Conservation (phyloP, 2,888 invertebrate species). For the Drosophila percnosoma region DNA sequence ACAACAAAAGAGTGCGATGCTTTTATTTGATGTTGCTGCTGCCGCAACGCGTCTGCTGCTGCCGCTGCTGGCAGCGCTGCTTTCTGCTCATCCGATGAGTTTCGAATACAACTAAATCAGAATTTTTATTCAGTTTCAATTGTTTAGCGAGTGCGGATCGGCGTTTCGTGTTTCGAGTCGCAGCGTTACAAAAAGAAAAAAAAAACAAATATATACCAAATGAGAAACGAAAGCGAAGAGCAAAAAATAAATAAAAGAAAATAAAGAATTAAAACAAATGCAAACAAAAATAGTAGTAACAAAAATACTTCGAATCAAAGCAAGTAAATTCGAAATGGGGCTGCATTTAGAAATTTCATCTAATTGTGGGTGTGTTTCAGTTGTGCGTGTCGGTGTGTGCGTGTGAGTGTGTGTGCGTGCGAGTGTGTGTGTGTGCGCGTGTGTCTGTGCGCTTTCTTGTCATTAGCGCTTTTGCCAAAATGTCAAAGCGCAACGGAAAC, state of each 20-base stretch:
- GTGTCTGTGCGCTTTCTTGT: conserved; percentile 51
- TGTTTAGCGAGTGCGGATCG: conserved; percentile 84
- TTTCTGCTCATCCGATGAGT: conserved; percentile 77
- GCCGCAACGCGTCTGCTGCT: conserved; percentile 20
- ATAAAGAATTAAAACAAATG: conserved; percentile 32
- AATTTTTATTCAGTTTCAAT: conserved; percentile 84
- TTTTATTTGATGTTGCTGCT: conserved; percentile 40
- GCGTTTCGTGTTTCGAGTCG: conserved; percentile 61
- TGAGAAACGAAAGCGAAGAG: conserved; percentile 49
- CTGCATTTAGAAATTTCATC: conserved; percentile 30
- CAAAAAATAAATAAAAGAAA: conserved; percentile 22
- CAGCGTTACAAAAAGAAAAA: conserved; percentile 48
- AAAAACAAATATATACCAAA: conserved; percentile 26
- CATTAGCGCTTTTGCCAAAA: conserved; percentile 64
- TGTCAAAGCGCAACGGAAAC: conserved; percentile 72
- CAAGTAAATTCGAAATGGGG: conserved; percentile 42
- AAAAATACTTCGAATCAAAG: conserved; percentile 22
- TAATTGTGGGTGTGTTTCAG: conserved; percentile 11
- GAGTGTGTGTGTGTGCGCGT: conserved; percentile 5
- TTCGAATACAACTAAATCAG: conserved; percentile 82
- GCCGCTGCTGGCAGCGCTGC: conserved; percentile 55
- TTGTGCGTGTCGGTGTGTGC: conserved; percentile 17
- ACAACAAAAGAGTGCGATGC: conserved; percentile 51
- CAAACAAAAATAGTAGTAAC: conserved; percentile 28
- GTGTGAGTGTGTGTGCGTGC: conserved; percentile 14